Evolutionary conservation across 2,113 vertebrate genomes (phyloP), one percentile per base, ranked within the genome.

Genomic region (Terrapene triunguis): DNA sequence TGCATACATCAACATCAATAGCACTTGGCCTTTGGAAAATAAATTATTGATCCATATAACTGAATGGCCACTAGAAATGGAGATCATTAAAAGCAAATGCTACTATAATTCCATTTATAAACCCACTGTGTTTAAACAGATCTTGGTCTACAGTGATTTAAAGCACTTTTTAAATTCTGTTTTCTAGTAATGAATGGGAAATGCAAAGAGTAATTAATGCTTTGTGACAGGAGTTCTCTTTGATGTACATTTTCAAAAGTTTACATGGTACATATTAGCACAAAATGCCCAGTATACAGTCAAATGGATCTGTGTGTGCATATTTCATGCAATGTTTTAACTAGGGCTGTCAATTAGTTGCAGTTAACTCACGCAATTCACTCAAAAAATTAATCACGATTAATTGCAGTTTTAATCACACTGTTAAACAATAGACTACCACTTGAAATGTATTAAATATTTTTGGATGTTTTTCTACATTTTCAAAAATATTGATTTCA

Each of bases 101-200:
- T 85, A 89, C 90, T 89, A 95, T 85, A 92, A 74, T 92, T 89
- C 90, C 96, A 97, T 91, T 96, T 95, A 97, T 93, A 94, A 88
- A 57, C 93, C 96, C 95, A 94, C 84, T 96, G 87, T 90, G 96
- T 89, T 96, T 97, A 81, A 87, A 97, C 79, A 95, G 95, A 97
- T 97, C 96, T 93, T 92, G 19, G 62, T 65, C 32, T 65, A 35
- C 6, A 35, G 32, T 65, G 29, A 65, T 65, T 65, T 65, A 65
- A 65, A 65, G 14, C 14, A 17, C 32, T 35, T 65, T 65, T 95
- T 93, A 94, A 53, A 95, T 96, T 89, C 89, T 92, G 93, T 92
- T 95, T 79, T 97, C 92, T 80, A 97, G 87, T 92, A 97, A 96
- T 94, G 97, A 95, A 96, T 89, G 92, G 86, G 87, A 97, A 97